phyloP scores from a whole-genome alignment of 2,888 invertebrate genomes.

The Colletes collaris region DNA sequence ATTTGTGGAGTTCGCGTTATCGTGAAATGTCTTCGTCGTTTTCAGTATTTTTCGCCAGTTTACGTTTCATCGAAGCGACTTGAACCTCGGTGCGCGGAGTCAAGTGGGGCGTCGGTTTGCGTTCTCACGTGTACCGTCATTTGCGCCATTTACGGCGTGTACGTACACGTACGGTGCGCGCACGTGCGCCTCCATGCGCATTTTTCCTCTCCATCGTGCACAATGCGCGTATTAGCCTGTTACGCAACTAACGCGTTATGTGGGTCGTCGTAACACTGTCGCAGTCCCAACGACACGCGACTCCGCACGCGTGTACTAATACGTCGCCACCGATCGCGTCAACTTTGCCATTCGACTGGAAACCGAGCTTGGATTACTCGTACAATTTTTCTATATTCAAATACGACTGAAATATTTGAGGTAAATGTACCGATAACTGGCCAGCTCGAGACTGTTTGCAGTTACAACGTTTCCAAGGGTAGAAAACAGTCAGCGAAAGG shows the following conservation, averaged over 20 bases:
- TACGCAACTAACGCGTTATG: constrained; percentile 43
- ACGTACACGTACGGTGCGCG: neutral
- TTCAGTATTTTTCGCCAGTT: constrained; percentile 15
- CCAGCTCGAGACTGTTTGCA: too few relatives aligned
- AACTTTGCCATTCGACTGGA: constrained; percentile 1
- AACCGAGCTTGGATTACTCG: neutral
- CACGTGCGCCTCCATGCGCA: constrained; percentile 21
- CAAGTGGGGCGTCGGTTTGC: constrained; percentile 23
- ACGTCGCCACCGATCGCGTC: neutral
- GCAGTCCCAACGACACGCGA: constrained; percentile 38
- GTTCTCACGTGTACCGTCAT: neutral
- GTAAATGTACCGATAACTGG: too few relatives aligned
- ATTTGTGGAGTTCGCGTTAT: neutral
- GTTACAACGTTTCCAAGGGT: too few relatives aligned
- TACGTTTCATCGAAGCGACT: constrained; percentile 18
- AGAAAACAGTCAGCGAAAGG: too few relatives aligned
- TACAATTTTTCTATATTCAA: too few relatives aligned
- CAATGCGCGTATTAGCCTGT: constrained; percentile 38
- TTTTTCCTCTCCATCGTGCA: constrained; percentile 18
- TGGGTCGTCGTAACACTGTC: constrained; percentile 39
- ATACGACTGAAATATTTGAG: too few relatives aligned
- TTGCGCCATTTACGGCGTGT: neutral
- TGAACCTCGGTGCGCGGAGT: constrained; percentile 13
- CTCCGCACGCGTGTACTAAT: constrained; percentile 1
- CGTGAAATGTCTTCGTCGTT: neutral